Evolutionary conservation across 2,113 vertebrate species (phyloP).

Genomic region (Anas platyrhynchos): DNA sequence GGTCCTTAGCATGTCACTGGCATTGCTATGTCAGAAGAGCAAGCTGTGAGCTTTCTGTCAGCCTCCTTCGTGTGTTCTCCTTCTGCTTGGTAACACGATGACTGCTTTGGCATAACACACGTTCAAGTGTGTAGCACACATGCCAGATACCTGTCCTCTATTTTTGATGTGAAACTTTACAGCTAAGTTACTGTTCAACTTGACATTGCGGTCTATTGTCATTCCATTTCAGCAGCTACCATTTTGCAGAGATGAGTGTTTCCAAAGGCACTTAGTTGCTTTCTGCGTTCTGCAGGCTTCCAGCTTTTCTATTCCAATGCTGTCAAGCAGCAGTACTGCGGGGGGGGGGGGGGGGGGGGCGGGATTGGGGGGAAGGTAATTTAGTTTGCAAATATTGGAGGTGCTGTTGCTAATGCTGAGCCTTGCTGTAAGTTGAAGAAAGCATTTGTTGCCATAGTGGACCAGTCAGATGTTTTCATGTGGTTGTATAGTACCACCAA

Average conservation of each 20-base stretch:
- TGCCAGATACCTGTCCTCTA: neutral
- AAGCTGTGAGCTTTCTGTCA: neutral
- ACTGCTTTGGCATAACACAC: neutral
- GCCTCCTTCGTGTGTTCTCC: neutral
- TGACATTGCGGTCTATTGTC: neutral
- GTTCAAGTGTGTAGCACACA: rapidly evolving
- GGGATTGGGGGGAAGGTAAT: too few species aligned
- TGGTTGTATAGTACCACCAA: neutral
- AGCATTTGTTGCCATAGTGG: neutral
- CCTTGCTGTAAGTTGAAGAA: neutral
- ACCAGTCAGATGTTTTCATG: neutral
- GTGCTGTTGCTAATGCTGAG: neutral
- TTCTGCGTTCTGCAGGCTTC: neutral
- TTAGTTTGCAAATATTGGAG: neutral
- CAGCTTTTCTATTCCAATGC: neutral
- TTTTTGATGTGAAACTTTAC: neutral
- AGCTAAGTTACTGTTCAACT: neutral
- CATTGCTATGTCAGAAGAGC: neutral
- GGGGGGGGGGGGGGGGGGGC: too few species aligned
- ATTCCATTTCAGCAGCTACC: neutral
- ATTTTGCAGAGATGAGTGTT: neutral
- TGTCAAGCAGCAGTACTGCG: neutral
- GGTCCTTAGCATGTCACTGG: neutral
- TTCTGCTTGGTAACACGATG: rapidly evolving
- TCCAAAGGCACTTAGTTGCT: neutral